Base-by-base conservation (phyloP, 2,888 invertebrate genomes). In the Drosophila limbata region DNA sequence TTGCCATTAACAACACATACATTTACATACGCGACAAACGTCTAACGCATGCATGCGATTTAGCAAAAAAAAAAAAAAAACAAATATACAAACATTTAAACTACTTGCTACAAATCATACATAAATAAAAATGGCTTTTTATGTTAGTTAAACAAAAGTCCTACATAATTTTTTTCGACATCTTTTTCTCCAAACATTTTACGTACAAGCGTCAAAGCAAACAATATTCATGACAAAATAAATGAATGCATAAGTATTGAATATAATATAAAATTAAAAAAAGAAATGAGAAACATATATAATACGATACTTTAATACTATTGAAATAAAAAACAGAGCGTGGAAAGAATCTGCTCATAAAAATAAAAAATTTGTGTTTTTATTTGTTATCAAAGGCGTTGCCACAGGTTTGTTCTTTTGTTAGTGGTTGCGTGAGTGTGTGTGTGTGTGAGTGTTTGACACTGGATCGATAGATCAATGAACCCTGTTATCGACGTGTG, bases 261-360 rank as follows among this genome's bases (percentile, higher is more conserved):
- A 74, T 67, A 77, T 77, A 88, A 86, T 76, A 86, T 56, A 64
- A 84, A 82, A 78, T 40, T 60, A 56, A 57, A 69, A 61, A 57
- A 75, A 67, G 73, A 71, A 62, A 63, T 71, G 65, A 80, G 73
- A 79, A 78, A 77, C 60, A 87, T 78, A 84, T 84, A 84, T 86
- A 84, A 88, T 81, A 88, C 88, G 81, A 88, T 90, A 90, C 85
- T 89, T 88, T 87, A 88, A 88, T 89, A 89, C 89, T 90, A 89
- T 90, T 90, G 79, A 89, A 85, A 85, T 82, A 81, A 83, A 89
- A 89, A 81, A 77, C 51, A 62, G 73, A 83, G 81, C 62, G 42
- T 67, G 79, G 64, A 45, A 81, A 79, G 71, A 68, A 65, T 69
- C 85, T 73, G 73, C 79, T 88, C 87, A 79, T 79, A 64, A 81